These are phyloP conservation scores for Drosophila arawakana DNA, from an alignment of 1,140 invertebrate genomes.

Conservation along the genomic window DNA sequence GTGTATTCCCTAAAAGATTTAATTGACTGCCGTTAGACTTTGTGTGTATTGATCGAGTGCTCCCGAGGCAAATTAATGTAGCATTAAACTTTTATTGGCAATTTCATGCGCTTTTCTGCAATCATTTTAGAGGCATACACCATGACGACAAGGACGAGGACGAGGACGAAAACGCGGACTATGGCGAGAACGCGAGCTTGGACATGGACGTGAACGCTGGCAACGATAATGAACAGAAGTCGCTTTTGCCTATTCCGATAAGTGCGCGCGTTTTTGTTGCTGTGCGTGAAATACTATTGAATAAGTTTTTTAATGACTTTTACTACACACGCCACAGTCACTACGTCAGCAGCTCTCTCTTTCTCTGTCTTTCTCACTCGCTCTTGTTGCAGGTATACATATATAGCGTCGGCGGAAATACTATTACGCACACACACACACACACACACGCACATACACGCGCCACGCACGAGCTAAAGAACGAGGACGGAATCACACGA, in stretches of 20 bases:
- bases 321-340: constrained; percentile 70
- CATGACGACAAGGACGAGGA: constrained; percentile 25
- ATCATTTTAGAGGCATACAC: constrained; percentile 58
- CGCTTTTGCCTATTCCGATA: constrained; percentile 39
- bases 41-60: constrained; percentile 62
- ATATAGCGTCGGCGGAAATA: constrained; percentile 58
- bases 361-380: too few species aligned
- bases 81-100: constrained; percentile 74
- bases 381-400: constrained; percentile 5
- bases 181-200: constrained; percentile 17
- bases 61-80: constrained; percentile 65
- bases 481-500: constrained; percentile 47
- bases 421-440: constrained; percentile 70
- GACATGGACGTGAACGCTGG: constrained; percentile 11
- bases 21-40: constrained; percentile 65
- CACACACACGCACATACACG: constrained; percentile 14
- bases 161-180: constrained; percentile 7
- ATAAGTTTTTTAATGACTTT: constrained; percentile 83
- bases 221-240: constrained; percentile 38
- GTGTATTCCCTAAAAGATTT: constrained; percentile 58
- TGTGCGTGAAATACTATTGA: constrained; percentile 77
- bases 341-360: constrained; percentile 51
- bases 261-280: constrained; percentile 66
- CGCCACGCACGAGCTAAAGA: constrained; percentile 30
- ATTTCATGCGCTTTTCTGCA: constrained; percentile 64